Evolutionary conservation across 1,140 invertebrate genomes (phyloP), one percentile per base, ranked within the genome.

Genomic region (Mya arenaria): DNA sequence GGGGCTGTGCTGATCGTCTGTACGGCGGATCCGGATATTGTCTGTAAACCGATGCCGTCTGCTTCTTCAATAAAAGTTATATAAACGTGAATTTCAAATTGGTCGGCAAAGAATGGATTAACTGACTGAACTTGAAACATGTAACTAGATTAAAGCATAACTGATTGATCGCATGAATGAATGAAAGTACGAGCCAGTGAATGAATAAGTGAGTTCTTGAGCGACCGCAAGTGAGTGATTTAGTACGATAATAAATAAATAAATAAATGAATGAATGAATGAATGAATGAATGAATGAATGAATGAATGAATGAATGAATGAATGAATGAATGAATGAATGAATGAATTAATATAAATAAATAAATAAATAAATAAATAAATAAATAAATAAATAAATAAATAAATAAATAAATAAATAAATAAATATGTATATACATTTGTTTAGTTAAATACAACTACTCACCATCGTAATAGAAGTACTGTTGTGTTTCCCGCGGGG

Each of bases 401-500:
- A 48, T 13, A 25, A 25, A 25, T 71, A 19, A 25, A 17, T 5
- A 10, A 48, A 44, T 41, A 44, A 71, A 4, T 4, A 8, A 28
- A 71, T 37, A 28, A 1, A 48, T 23, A 23, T 6, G 23, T n/a
- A 19, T 19, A 71, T 25, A 71, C 17, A 19, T 5, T 4, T 23
- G 4, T 37, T 17, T 36, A 66, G 1, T 66, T 17, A 58, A 32
- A 73, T 19, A 73, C n/a, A 48, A 0, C 8, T n/a, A 62, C 32
- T 69, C 62, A 80, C 77, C 77, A 32, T 69, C 77, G 55, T 80
- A 80, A 52, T 69, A 80, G 37, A 17, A 80, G 52, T 39, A 80
- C 55, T 80, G 65, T 62, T 65, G 77, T 6, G n/a, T n/a, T n/a
- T 80, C 77, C 65, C 77, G 55, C n/a, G 75, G 60, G 1, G 77